These are phyloP conservation scores for Microctenopoma steveboyesi DNA, from an alignment of 2,797 vertebrate species.

Conservation along the genomic window DNA sequence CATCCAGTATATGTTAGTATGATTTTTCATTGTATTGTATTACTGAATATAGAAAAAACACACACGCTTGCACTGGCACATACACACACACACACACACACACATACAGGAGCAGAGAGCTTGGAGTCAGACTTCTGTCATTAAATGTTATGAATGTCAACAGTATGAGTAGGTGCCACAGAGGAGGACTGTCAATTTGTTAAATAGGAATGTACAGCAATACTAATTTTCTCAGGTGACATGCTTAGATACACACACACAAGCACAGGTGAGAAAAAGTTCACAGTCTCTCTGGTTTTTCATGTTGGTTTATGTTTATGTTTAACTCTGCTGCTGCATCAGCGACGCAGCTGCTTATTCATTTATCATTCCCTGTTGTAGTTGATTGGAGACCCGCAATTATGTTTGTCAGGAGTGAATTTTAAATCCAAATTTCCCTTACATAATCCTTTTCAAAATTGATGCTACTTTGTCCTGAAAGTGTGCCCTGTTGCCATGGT, in stretches of 20 bases:
- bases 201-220: conserved; percentile 4
- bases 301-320: conserved; percentile 3
- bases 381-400: conserved; percentile 41
- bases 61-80: no score
- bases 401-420: conserved; percentile 47
- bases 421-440: conserved; percentile 59
- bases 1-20: no score
- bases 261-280: background rate
- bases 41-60: no score
- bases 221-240: background rate
- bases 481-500: conserved; percentile 66
- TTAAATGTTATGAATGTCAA: background rate
- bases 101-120: background rate
- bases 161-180: background rate
- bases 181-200: background rate
- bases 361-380: conserved; percentile 23
- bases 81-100: no score
- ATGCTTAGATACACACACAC: background rate
- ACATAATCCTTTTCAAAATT: conserved; percentile 60
- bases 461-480: conserved; percentile 59
- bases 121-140: background rate
- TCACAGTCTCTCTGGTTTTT: conserved; percentile 12
- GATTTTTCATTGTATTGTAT: no score
- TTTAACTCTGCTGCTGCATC: conserved; percentile 22
- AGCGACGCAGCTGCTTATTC: conserved; percentile 30